Conservation (phyloP, 2,888 invertebrate genomes). For the Acanthosepion lycidas region DNA sequence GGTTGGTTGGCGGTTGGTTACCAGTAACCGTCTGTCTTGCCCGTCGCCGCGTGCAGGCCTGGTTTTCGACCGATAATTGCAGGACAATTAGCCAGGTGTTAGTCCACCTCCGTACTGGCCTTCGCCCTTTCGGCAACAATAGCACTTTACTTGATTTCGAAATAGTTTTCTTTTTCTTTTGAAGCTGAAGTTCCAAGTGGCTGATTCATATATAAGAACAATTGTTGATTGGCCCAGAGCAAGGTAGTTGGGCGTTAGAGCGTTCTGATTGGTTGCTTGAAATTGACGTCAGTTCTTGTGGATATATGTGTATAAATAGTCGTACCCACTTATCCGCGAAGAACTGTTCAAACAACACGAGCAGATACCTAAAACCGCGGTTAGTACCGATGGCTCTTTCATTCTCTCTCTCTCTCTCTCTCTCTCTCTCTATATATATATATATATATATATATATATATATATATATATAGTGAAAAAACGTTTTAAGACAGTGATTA, state of each 20-base stretch:
- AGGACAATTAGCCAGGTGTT: background rate
- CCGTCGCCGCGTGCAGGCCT: constrained; percentile 33
- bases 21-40: background rate
- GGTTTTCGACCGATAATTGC: constrained; percentile 33
- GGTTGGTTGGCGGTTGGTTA: background rate
- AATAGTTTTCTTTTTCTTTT: background rate
- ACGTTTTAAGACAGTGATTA: no score
- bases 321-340: no score
- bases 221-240: background rate
- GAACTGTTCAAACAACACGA: no score
- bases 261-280: background rate
- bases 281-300: background rate
- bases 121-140: background rate
- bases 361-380: no score
- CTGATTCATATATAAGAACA: background rate
- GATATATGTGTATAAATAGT: background rate
- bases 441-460: no score
- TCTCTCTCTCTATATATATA: no score
- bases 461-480: no score
- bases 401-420: no score
- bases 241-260: background rate
- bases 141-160: background rate
- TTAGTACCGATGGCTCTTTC: no score
- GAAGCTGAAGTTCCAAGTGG: background rate
- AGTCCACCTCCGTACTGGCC: background rate